Evolutionary conservation across 2,888 invertebrate species (phyloP), one percentile per base, ranked within the genome.

Genomic region (Brachypterus glaber): DNA sequence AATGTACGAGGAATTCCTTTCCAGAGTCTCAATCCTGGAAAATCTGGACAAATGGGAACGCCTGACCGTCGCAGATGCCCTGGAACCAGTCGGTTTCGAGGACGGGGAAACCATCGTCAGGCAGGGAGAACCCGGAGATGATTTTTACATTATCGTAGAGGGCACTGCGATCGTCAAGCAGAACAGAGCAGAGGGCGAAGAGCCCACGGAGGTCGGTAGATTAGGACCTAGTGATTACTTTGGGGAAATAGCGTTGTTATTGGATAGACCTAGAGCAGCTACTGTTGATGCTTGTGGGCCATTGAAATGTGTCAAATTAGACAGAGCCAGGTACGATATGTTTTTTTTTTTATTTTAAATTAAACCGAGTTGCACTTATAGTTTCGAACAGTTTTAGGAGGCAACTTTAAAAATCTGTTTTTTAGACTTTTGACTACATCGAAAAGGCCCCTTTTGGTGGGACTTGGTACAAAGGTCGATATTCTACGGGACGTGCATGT

Each of bases 1-100:
- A 68, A 93, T 98, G 90, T 98, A 99, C 68, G 96, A 99, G 69
- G 97, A 97, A 67, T 97, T 98, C 68, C 75, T 98, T 33, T 88
- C 92, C 33, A 82, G 96, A 59, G 98, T 98, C 17, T 95, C 95
- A 39, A 96, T 97, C 62, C 73, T 97, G 54, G 98, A 97, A 70
- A 96, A 91, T 60, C 74, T 98, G 60, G 98, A 98, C 67, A 95
- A 97, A 70, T 98, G 98, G 97, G 98, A 98, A 68, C 76, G 97
- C 35, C 72, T 97, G 47, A 97, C 97, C 1, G 93, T 98, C 17
- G 97, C 98, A 7, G 98, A 98, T 67, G 91, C 97, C 14, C 69
- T 98, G 59, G 97, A 98, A 67, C 87, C 93, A 1, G 92, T 91
- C 41, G 82, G 87, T 43, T 67, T 82, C 50, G 90, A 88, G 49